Base-by-base conservation (phyloP, 2,797 vertebrate genomes). In the Crypturellus tataupa region DNA sequence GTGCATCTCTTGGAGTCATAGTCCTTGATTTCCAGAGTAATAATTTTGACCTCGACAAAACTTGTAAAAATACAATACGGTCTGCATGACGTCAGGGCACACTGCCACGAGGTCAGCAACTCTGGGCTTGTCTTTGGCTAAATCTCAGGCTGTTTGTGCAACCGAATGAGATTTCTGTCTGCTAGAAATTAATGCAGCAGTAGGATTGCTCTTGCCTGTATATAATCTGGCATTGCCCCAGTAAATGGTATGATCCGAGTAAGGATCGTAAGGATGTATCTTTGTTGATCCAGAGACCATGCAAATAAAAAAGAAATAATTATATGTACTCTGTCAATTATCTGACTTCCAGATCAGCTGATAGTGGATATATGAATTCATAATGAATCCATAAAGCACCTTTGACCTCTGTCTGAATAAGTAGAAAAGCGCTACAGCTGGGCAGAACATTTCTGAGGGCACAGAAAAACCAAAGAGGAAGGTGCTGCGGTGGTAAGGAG, bases 281-380 rank as follows among this genome's bases (percentile, higher is more conserved):
- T 95, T 94, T 96, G 94, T 96, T 93, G 95, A 96, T 94, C 84
- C 60, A 96, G 89, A 77, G 81, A 90, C 89, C 95, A 80, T 92
- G 81, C 89, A 95, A 96, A 96, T 53, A 94, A 79, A 82, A 80
- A 96, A 49, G 73, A 89, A 90, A 90, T 95, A 95, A 95, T 96
- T 95, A 87, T 94, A 87, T 95, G 94, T 93, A 90, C 81, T 94
- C 75, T 90, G 81, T 85, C 92, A 93, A 92, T 94, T 96, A 89
- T 31, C 71, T 90, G 56, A 63, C 42, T 92, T 90, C 47, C 47
- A n/a, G 84, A 95, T 93, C 92, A 89, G 68, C 80, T 94, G 89
- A 72, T 51, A 89, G 35, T 51, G 81, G 73, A 67, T 62, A 49
- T 53, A 85, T 82, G 68, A 92, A 94, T 95, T 93, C 5, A 5